Base-by-base conservation (phyloP, 2,113 vertebrate species). In the Lota lota region DNA sequence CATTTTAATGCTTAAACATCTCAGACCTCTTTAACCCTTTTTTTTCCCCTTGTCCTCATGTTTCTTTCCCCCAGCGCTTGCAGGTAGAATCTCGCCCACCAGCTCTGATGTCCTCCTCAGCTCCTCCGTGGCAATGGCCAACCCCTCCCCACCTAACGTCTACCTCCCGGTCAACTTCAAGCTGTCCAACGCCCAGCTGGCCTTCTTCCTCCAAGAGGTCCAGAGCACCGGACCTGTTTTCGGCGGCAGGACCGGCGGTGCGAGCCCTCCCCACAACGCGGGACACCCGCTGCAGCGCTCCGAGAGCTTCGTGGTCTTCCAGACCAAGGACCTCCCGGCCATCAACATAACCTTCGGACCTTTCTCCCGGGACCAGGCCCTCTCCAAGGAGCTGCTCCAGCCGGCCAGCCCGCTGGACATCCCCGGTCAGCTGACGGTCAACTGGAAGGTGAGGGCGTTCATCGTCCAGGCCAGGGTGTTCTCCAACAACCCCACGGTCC, bases 391-490 rank as follows among this genome's bases (percentile, higher is more conserved):
- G 76, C 77, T 98, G 33, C 93, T 99, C 19, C 97, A 98, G 88
- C 97, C 97, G 0, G 91, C 96, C 61, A 95, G 97, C 86, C 94
- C 96, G 1, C 83, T 98, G 91, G 95, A 98, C 79, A 92, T 99
- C 33, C 94, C 95, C 0, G 93, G 94, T 68, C 92, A 94, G 77
- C 88, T 99, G 79, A 98, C 97, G 0, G 95, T 98, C 84, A 97
- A 95, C 92, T 98, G 97, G 97, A 99, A 98, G 83, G 95, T 98
- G 21, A 92, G 97, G n/a, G 96, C 97, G 57, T 98, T 97, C 87
- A 98, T 99, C 22, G 93, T 99, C 14, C 95, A 95, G 50, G 83
- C 95, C 0, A 92, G 93, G 33, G 94, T 99, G 74, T 92, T 94
- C 63, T 91, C 95, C 85, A 95, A 77, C 83, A 95, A 93, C 86